Evolutionary conservation across 2,888 invertebrate species (phyloP).

Genomic region (Ditylenchus weischeri): DNA sequence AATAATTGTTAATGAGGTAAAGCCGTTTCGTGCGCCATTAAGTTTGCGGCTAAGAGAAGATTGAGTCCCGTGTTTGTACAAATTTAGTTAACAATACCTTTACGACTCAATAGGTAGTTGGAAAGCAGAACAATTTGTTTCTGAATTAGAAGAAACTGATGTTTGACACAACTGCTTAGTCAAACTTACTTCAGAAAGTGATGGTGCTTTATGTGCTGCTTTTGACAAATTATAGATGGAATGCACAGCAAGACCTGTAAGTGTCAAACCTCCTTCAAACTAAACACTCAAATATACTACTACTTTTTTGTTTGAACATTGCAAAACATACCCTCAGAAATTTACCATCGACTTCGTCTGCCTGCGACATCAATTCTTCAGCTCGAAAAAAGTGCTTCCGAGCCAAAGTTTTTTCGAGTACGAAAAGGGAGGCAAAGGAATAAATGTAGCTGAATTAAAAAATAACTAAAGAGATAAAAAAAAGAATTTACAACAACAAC

Average conservation of each 20-base stretch:
- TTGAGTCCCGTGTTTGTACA: too few species aligned
- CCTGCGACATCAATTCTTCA: not conserved
- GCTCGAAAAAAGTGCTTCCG: not conserved
- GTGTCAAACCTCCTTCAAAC: conserved; percentile 10
- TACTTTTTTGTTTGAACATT: not conserved
- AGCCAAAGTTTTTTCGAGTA: not conserved
- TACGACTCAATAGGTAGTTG: not conserved
- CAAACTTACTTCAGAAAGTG: not conserved
- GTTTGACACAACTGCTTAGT: not conserved
- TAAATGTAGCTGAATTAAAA: not conserved
- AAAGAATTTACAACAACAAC: too few species aligned
- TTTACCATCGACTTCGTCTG: conserved; percentile 2
- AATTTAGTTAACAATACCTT: too few species aligned
- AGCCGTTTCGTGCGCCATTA: too few species aligned
- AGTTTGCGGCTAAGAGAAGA: too few species aligned
- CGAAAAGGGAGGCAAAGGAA: not conserved
- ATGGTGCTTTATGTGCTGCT: not conserved
- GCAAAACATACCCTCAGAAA: not conserved
- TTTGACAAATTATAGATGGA: not conserved
- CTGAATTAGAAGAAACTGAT: not conserved
- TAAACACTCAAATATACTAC: not conserved
- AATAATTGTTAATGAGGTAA: too few species aligned
- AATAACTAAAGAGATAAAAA: too few species aligned
- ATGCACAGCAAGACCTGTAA: not conserved
- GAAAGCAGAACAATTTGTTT: not conserved